These are phyloP conservation scores for Notoglanidium macrostoma DNA, from an alignment of 2,797 vertebrate species.

Conservation along the genomic window DNA sequence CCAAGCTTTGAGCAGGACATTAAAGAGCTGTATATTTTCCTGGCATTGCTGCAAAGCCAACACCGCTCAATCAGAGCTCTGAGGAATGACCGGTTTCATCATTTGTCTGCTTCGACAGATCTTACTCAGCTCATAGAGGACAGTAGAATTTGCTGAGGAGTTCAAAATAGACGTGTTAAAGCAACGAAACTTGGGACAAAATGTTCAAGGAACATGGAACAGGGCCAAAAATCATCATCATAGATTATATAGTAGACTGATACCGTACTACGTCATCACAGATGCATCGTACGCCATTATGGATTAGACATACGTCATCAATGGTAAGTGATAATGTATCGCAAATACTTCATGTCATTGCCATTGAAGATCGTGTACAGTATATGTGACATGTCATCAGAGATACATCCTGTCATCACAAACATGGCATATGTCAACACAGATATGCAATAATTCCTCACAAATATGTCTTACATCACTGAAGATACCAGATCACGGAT, in stretches of 20 bases:
- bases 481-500: neutral
- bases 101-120: neutral
- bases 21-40: neutral
- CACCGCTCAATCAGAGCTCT: neutral
- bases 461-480: neutral
- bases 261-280: neutral
- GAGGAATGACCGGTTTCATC: neutral
- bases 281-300: too few relatives aligned
- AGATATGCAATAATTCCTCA: neutral
- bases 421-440: neutral
- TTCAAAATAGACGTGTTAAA: neutral
- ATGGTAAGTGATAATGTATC: neutral
- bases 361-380: neutral
- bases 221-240: neutral
- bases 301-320: neutral
- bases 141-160: neutral
- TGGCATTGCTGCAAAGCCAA: neutral
- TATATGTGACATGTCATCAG: neutral
- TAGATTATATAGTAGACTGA: neutral
- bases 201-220: neutral
- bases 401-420: neutral
- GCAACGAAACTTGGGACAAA: neutral
- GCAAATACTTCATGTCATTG: neutral
- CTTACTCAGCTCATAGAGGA: neutral
- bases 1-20: neutral